Conservation (phyloP, 1,140 invertebrate species). For the Penaeus chinensis region DNA sequence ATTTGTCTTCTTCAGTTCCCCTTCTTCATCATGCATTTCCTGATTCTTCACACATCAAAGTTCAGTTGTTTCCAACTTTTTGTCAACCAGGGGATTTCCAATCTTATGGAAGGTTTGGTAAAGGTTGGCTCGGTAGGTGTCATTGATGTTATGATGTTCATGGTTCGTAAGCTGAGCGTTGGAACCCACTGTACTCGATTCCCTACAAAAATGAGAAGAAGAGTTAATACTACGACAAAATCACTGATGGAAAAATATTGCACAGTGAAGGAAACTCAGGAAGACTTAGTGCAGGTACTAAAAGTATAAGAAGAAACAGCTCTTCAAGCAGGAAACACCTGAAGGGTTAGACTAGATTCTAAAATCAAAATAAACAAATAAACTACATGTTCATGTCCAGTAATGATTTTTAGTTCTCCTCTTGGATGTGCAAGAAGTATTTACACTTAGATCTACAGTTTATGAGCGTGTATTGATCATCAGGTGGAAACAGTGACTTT, state of each 20-base stretch:
- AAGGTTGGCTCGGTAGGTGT: slow-evolving; percentile 69
- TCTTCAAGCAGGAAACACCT: too few relatives aligned
- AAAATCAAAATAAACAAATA: too few relatives aligned
- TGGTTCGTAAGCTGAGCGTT: slow-evolving; percentile 65
- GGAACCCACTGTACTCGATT: slow-evolving; percentile 67
- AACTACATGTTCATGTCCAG: too few relatives aligned
- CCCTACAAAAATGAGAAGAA: slow-evolving; percentile 65
- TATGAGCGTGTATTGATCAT: too few relatives aligned
- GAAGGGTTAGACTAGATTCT: too few relatives aligned
- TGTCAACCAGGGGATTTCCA: slow-evolving; percentile 74
- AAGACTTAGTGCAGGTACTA: too few relatives aligned
- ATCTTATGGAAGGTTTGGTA: slow-evolving; percentile 70
- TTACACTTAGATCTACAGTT: too few relatives aligned
- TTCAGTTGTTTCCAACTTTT: slow-evolving; percentile 89
- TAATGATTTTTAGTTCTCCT: too few relatives aligned
- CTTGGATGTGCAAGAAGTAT: too few relatives aligned
- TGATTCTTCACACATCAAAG: slow-evolving; percentile 66
- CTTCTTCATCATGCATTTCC: neutral
- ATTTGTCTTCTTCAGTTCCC: neutral
- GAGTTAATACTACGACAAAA: slow-evolving; percentile 12
- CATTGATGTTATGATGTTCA: slow-evolving; percentile 67
- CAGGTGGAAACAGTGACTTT: too few relatives aligned
- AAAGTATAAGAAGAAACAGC: too few relatives aligned
- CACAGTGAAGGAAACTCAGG: too few relatives aligned
- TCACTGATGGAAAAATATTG: neutral